Base-by-base conservation (phyloP, 2,113 vertebrate species). In the Tautogolabrus adspersus region DNA sequence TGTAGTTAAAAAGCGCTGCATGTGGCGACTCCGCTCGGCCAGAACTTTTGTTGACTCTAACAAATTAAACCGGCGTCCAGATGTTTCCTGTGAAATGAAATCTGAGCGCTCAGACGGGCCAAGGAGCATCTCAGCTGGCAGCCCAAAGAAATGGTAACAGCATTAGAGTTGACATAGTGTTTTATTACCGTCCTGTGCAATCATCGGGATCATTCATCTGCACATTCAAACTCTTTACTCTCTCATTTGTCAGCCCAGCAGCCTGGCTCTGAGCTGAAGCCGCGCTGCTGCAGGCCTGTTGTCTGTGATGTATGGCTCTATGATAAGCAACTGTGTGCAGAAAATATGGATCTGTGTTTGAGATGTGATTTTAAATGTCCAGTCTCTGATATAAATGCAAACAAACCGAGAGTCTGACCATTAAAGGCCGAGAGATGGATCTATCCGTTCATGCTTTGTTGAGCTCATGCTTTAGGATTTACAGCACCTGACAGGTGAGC, bases 181-280 rank as follows among this genome's bases (percentile, higher is more conserved):
- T 93, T 91, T 91, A 89, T 91, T 88, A 89, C 75, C 83, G 86
- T 94, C 89, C 65, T 10, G 51, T 23, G 65, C 85, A 90, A 90
- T 89, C 76, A 47, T 78, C 75, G 26, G 81, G 59, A 85, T 79
- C 87, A 91, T 94, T 94, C 77, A 88, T 94, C 92, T 92, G 75
- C 82, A 86, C 82, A 87, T 85, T 92, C 89, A 87, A 84, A 89
- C 66, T 78, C 72, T 81, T 91, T 88, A 82, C 79, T 51, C 37
- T 66, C 84, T 90, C 88, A 91, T 93, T 90, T 87, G 84, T 93
- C 88, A 92, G 78, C 26, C 71, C 70, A 7, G 72, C 6, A 7
- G 65, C 72, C 72, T 65, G 77, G 64, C 69, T 69, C 30, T 0
- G 7, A 46, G 67, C 75, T 63, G 22, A 13, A 58, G 56, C 11